Evolutionary conservation across 2,113 vertebrate species (phyloP), one percentile per base, ranked within the genome.

Genomic region (Symphodus melops): DNA sequence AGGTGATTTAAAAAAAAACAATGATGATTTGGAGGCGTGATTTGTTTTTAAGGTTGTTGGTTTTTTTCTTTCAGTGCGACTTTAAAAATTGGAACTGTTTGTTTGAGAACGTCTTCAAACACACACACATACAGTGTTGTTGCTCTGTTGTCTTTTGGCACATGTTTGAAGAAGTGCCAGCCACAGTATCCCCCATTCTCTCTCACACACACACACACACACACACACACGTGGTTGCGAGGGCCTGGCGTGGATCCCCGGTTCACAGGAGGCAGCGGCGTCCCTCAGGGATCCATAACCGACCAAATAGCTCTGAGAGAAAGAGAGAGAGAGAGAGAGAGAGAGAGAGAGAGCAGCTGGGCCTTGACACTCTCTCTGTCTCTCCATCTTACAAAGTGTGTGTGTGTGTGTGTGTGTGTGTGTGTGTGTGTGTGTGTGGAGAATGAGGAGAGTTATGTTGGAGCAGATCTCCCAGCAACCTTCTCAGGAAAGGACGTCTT

Each of bases 261-360:
- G 57, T 72, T 73, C 85, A 77, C 87, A 88, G 89, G 82, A 87
- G 87, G 85, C 74, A 75, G 59, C 20, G 14, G 67, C 48, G 57
- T 87, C 83, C 81, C 84, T 81, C 75, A 77, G 88, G 83, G 86
- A 84, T 84, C 82, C 80, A 80, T 72, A 90, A 91, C 84, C 66
- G 62, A 89, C 78, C 81, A 82, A 71, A 88, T 71, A 88, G 68
- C 75, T 77, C 66, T n/a, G 60, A 77, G 71, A 76, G 56, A 54
- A 19, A 74, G 74, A 70, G 79, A 42, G 61, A 49, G 42, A 44
- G 42, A 44, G 42, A 44, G 42, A 42, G 41, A 42, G 41, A 42
- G 41, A 42, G 48, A 68, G 74, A 52, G 51, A 16, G 58, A 41
- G 16, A 68, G 77, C 90, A 87, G 83, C 88, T 87, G 81, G 86